Evolutionary conservation across 2,888 invertebrate species (phyloP).

Genomic region (Trachelus troglodyta): DNA sequence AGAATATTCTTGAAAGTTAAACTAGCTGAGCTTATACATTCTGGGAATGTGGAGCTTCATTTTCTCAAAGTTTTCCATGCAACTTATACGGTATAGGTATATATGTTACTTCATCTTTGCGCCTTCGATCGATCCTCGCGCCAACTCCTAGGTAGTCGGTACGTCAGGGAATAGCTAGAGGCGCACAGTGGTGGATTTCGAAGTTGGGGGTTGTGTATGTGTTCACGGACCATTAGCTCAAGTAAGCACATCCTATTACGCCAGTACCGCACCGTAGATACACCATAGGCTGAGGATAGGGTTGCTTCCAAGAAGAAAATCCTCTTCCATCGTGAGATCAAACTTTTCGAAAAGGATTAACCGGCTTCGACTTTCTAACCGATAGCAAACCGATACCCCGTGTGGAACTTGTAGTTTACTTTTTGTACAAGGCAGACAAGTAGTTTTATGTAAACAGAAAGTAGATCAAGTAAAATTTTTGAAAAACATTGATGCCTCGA

Average conservation of each 20-base stretch:
- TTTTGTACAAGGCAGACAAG: not conserved
- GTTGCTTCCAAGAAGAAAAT: not conserved
- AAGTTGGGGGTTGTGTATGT: constrained; percentile 4
- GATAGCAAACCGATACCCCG: not conserved
- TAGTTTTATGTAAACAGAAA: not conserved
- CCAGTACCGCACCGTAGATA: not conserved
- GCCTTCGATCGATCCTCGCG: not conserved
- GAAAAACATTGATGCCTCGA: not conserved
- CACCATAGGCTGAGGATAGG: not conserved
- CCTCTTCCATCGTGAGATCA: not conserved
- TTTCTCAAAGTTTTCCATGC: not conserved
- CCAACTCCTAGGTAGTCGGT: not conserved
- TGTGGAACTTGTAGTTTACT: not conserved
- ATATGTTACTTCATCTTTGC: not conserved
- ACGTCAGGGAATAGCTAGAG: not conserved
- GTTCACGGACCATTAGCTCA: constrained; percentile 11
- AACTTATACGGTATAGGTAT: not conserved
- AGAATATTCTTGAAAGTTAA: not conserved
- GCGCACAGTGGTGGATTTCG: not conserved
- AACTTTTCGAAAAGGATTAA: constrained; percentile 9
- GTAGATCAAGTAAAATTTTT: too few relatives aligned
- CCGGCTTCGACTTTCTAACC: not conserved
- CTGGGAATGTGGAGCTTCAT: not conserved
- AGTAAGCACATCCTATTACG: constrained; percentile 12
- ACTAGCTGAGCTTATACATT: not conserved